A percentile compares a stretch with the other conserved stretches of the same genome.
These are phyloP conservation scores for Ptilodon capucinus DNA, from an alignment of 2,888 invertebrate species.

Conservation along the genomic window DNA sequence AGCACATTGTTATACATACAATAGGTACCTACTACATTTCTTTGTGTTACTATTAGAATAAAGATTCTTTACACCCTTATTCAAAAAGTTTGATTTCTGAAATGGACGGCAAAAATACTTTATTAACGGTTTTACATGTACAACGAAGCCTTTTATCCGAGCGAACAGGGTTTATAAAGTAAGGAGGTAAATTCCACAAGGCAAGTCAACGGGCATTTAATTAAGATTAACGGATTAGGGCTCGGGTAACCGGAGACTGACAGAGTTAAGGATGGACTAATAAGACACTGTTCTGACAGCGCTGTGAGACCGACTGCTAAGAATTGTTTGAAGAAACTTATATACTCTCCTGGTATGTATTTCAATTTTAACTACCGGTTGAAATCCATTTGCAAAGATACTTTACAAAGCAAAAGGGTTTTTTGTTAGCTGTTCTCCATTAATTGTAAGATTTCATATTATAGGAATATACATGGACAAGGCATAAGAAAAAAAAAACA, in stretches of 20 bases:
- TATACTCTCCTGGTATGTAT: not conserved
- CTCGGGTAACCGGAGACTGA: conserved; percentile 38
- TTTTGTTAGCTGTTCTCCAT: too few species aligned
- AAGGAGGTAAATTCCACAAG: conserved; percentile 31
- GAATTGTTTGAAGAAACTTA: not conserved
- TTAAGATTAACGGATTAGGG: conserved; percentile 56
- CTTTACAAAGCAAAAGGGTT: too few species aligned
- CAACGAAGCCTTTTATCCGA: not conserved
- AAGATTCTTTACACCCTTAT: too few species aligned
- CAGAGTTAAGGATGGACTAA: conserved; percentile 41
- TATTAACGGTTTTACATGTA: not conserved
- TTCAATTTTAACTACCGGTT: too few species aligned
- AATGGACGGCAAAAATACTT: not conserved
- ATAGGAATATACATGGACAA: too few species aligned
- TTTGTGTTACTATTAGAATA: too few species aligned
- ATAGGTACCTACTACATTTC: too few species aligned
- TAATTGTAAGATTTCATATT: too few species aligned
- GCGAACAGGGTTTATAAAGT: conserved; percentile 18
- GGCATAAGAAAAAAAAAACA: too few species aligned
- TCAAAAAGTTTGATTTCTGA: too few species aligned
- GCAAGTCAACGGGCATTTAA: conserved; percentile 51
- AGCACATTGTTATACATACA: too few species aligned
- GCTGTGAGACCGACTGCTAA: not conserved
- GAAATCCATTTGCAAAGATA: too few species aligned
- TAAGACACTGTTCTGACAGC: conserved; percentile 27